phyloP scores from a whole-genome alignment of 1,140 invertebrate genomes.

The Delia radicum region DNA sequence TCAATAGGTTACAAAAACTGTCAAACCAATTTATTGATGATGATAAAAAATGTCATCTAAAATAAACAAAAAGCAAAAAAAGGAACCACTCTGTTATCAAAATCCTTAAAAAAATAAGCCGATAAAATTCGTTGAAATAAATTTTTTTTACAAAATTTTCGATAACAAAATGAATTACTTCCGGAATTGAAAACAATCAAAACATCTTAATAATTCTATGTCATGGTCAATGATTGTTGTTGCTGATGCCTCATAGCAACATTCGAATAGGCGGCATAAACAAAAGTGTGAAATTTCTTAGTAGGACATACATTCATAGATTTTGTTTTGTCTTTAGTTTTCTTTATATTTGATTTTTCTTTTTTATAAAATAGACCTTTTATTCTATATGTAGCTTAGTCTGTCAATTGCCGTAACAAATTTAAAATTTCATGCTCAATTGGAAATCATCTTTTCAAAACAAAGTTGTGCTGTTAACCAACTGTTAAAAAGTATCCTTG shows the following conservation, averaged over 20 bases:
- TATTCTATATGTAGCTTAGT: background rate
- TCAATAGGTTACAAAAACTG: background rate
- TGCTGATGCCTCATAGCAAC: background rate
- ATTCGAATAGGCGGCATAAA: background rate
- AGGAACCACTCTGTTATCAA: background rate
- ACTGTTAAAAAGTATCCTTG: background rate
- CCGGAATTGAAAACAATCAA: background rate
- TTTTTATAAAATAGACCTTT: background rate
- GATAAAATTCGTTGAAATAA: background rate
- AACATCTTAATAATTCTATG: background rate
- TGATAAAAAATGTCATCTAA: background rate
- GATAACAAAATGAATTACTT: constrained; percentile 4
- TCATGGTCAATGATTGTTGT: background rate
- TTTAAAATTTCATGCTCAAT: background rate
- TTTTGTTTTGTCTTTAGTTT: no score
- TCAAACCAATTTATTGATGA: background rate
- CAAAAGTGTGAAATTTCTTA: background rate
- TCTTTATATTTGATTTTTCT: background rate
- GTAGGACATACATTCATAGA: background rate
- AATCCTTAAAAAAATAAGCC: background rate
- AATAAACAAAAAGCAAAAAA: background rate
- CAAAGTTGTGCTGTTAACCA: background rate
- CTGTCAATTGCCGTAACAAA: background rate
- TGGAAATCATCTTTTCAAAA: background rate
- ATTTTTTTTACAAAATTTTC: no score